Conservation (phyloP, 2,113 vertebrate genomes). For the Grantiella picta region DNA sequence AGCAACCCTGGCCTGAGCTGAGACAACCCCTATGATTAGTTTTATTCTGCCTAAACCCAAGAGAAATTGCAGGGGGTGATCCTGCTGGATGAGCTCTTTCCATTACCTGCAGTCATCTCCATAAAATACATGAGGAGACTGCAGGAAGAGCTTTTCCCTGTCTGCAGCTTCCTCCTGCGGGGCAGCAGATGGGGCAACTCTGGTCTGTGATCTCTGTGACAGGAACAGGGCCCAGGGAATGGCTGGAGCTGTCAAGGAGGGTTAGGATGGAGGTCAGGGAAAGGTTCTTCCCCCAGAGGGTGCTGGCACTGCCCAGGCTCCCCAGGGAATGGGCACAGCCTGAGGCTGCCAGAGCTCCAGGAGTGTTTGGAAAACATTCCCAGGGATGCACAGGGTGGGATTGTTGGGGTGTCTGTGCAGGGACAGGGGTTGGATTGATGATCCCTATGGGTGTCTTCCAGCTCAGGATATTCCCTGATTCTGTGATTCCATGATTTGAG, state of each 20-base stretch:
- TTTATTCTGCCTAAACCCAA: background rate
- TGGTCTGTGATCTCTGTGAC: background rate
- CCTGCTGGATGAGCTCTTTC: background rate
- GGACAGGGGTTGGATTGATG: fast-evolving
- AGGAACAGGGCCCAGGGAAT: background rate
- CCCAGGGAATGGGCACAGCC: background rate
- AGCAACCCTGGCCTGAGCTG: background rate
- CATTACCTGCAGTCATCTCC: background rate
- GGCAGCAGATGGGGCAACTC: background rate
- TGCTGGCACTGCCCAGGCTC: background rate
- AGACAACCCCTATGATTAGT: background rate
- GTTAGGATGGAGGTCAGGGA: fast-evolving
- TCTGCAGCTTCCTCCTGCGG: background rate
- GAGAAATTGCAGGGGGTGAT: background rate
- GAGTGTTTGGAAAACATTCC: fast-evolving
- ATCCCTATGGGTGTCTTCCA: fast-evolving
- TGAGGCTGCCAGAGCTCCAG: background rate
- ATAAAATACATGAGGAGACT: background rate
- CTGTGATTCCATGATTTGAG: background rate
- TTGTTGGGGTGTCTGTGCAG: background rate
- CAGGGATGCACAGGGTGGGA: background rate
- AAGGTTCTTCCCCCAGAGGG: background rate
- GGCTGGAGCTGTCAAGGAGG: background rate
- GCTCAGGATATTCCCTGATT: background rate
- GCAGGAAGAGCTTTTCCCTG: background rate